These are phyloP conservation scores for Carassius auratus DNA, from an alignment of 2,113 vertebrate species.

Conservation along the genomic window DNA sequence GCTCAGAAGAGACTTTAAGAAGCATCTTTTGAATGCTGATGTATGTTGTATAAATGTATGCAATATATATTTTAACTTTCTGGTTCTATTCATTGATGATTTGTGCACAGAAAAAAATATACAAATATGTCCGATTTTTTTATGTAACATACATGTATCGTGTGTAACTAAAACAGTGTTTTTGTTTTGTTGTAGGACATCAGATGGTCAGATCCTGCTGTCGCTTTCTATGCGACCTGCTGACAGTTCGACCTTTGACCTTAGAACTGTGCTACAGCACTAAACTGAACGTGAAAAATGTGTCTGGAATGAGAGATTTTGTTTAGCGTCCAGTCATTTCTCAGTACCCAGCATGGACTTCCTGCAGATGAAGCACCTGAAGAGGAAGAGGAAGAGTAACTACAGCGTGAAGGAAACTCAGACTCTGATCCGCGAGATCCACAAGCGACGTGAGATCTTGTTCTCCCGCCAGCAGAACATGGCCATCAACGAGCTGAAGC, in stretches of 20 bases:
- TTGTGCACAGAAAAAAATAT: not conserved
- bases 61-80: not conserved
- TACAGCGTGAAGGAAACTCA: conserved; percentile 95
- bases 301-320: not conserved
- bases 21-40: not conserved
- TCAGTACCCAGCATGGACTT: conserved; percentile 70
- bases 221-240: too few relatives aligned
- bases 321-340: not conserved
- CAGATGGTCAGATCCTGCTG: too few relatives aligned
- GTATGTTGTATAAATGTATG: too few relatives aligned
- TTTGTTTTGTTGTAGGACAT: not conserved
- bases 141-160: not conserved
- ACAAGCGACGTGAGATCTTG: conserved; percentile 88
- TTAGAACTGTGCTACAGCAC: too few relatives aligned
- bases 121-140: not conserved
- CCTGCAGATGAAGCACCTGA: conserved; percentile 88
- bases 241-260: too few relatives aligned
- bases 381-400: conserved; percentile 95
- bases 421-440: conserved; percentile 90
- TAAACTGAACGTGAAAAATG: not conserved
- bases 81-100: not conserved
- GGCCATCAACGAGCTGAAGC: conserved; percentile 94
- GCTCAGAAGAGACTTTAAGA: not conserved
- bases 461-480: conserved; percentile 95
- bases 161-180: not conserved